Evolutionary conservation across 2,888 invertebrate species (phyloP), one percentile per base, ranked within the genome.

Genomic region (Nomada fucata): DNA sequence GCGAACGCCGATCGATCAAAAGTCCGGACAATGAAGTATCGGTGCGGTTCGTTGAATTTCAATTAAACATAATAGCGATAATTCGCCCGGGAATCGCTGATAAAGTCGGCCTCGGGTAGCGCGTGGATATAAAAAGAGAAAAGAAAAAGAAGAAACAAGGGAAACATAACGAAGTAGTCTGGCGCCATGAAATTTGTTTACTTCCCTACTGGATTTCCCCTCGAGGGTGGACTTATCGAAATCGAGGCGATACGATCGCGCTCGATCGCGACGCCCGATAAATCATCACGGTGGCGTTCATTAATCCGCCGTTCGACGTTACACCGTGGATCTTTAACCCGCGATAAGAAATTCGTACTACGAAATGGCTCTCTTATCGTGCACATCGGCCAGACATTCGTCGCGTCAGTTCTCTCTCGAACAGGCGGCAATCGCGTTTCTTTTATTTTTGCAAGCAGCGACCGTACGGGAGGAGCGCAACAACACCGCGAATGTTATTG

Each of bases 131-230:
- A 15, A 1, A 10, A 20, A 23, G 23, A 23, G 23, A 23, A 23
- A 29, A 29, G 7, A 7, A 7, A 7, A 7, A 7, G n/a, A 36
- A 36, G 0, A 7, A 36, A 5, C 36, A 5, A 7, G 36, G 36
- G 5, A 36, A 36, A 36, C 36, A 36, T 23, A 29, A 50, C 26
- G 20, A 4, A 5, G 20, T 29, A 53, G 36, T 18, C 26, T 65
- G 81, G 61, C 74, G 79, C 70, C 79, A n/a, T 15, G 42, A 64
- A 79, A 60, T 79, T 71, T 71, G 50, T 72, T 80, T 81, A 64
- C 68, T 5, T 29, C 11, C 11, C 9, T 2, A 20, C 10, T 20
- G 60, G 47, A 13, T 47, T 36, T 53, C 13, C n/a, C 15, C 13
- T 10, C 5, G 26, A 18, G 3, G 13, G 26, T 3, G 4, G 20